These are phyloP conservation scores for Bombus soroeensis DNA, from an alignment of 1,140 invertebrate genomes.

Conservation along the genomic window DNA sequence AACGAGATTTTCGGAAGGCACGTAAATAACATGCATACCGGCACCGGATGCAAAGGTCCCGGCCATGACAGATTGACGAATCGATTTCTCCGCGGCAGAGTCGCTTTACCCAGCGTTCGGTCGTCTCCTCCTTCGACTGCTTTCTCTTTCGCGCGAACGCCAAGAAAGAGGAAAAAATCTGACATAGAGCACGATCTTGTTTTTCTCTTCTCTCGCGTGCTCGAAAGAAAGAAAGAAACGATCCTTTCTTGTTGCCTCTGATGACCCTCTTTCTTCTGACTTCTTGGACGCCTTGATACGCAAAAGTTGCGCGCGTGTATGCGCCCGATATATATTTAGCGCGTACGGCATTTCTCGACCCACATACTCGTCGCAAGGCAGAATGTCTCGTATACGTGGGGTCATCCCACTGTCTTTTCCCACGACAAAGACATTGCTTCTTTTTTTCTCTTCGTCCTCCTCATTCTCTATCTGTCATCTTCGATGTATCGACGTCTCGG, in stretches of 20 bases:
- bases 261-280: neutral
- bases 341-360: conserved; percentile 79
- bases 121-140: neutral
- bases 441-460: neutral
- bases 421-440: conserved; percentile 70
- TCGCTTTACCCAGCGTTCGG: conserved; percentile 19
- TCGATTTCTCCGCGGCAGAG: conserved; percentile 60
- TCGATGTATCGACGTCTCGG: conserved; percentile 20
- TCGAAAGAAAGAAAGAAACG: neutral
- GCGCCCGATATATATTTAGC: conserved; percentile 78
- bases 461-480: neutral
- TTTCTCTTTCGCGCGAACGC: neutral
- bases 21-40: conserved; percentile 46
- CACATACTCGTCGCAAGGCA: conserved; percentile 79
- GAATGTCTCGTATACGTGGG: conserved; percentile 75
- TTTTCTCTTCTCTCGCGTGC: conserved; percentile 6
- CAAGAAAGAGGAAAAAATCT: neutral
- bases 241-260: neutral
- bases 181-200: neutral
- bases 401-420: conserved; percentile 66
- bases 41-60: conserved; percentile 53
- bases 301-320: conserved; percentile 8
- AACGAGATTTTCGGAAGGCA: conserved; percentile 42
- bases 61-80: conserved; percentile 64
- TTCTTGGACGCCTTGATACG: conserved; percentile 11